Conservation (phyloP, 2,797 vertebrate species). For the Spinibarbus caldwelli region DNA sequence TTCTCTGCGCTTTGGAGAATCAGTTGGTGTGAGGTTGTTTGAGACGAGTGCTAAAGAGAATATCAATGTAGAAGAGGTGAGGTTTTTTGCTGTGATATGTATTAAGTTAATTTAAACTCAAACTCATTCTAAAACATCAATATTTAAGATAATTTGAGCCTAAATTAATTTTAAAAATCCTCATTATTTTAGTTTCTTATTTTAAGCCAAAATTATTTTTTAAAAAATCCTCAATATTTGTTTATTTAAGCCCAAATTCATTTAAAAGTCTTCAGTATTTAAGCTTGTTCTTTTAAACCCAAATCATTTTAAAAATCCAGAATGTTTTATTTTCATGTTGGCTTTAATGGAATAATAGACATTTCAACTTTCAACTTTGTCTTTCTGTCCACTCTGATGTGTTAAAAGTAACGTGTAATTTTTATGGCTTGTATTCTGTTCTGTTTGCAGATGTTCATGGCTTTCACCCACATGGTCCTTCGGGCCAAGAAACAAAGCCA, state of each 20-base stretch:
- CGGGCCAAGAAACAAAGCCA: slow-evolving; percentile 83
- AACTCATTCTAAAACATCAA: neutral
- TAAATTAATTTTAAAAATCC: neutral
- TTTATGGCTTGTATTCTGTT: neutral
- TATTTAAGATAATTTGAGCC: neutral
- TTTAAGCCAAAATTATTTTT: neutral
- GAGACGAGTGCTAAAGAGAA: slow-evolving; percentile 90
- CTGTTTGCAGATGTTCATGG: slow-evolving; percentile 84
- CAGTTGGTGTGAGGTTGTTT: slow-evolving; percentile 82
- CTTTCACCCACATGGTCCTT: slow-evolving; percentile 85
- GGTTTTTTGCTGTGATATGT: neutral
- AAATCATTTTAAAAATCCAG: too few relatives aligned
- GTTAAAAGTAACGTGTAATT: neutral
- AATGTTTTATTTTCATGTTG: neutral
- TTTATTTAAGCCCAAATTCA: too few relatives aligned
- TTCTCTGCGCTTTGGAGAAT: slow-evolving; percentile 79
- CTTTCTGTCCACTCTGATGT: neutral
- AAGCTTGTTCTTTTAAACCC: too few relatives aligned
- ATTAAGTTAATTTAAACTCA: neutral
- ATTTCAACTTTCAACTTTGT: neutral
- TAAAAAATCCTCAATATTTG: too few relatives aligned
- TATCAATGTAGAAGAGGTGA: slow-evolving; percentile 86
- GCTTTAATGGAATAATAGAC: neutral
- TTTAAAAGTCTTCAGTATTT: too few relatives aligned
- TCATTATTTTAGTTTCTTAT: neutral